These are phyloP conservation scores for Lepidocyrtoides sp. DNA, from an alignment of 2,888 invertebrate genomes.

Conservation along the genomic window DNA sequence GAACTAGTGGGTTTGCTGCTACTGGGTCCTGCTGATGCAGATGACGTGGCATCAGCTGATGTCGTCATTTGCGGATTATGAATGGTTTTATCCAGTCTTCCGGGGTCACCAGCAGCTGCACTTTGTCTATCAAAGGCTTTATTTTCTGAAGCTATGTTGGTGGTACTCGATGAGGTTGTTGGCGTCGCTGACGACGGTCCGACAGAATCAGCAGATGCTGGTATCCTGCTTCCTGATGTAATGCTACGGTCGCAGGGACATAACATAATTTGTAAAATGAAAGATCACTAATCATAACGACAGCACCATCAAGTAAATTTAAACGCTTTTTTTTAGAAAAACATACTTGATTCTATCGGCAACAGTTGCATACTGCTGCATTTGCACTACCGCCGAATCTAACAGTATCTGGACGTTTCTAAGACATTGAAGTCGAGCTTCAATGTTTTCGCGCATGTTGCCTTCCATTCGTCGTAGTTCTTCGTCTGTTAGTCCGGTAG, in stretches of 20 bases:
- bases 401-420: conserved; percentile 95
- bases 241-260: no score
- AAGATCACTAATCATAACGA: background rate
- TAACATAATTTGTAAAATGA: background rate
- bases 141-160: background rate
- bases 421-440: conserved; percentile 95
- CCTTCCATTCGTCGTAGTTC: conserved; percentile 97
- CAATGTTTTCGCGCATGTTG: conserved; percentile 94
- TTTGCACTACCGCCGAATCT: conserved; percentile 97
- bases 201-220: conserved; percentile 7
- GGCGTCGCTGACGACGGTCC: background rate
- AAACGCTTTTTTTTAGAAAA: conserved; percentile 5
- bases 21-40: conserved; percentile 34
- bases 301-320: background rate
- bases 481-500: conserved; percentile 92
- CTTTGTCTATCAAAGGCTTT: background rate
- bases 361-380: conserved; percentile 94
- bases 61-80: conserved; percentile 13
- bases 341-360: conserved; percentile 80
- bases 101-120: conserved; percentile 53
- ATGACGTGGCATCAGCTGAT: background rate
- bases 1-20: background rate
- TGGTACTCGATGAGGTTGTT: background rate
- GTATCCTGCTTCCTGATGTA: background rate
- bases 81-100: conserved; percentile 15